A percentile compares a stretch with the other conserved stretches of the same genome.
These are phyloP conservation scores for Acrocephalus arundinaceus DNA, from an alignment of 2,113 vertebrate genomes.

Conservation along the genomic window DNA sequence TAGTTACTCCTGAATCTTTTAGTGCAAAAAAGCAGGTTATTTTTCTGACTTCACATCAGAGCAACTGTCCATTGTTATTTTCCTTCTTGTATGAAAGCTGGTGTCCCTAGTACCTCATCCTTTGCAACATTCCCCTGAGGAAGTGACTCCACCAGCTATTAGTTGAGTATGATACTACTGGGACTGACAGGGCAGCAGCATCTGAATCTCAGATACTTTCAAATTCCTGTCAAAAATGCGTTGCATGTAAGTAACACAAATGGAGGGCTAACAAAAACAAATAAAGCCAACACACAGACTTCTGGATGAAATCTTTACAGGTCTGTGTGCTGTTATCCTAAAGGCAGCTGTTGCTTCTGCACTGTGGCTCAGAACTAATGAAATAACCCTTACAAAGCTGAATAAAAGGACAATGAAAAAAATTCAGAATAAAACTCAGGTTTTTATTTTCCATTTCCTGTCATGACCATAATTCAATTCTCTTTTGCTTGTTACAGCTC, in stretches of 20 bases:
- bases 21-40: background rate
- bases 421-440: background rate
- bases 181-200: background rate
- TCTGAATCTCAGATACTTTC: background rate
- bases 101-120: background rate
- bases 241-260: background rate
- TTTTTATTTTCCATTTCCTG: background rate
- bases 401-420: background rate
- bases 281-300: background rate
- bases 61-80: background rate
- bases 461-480: background rate
- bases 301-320: background rate
- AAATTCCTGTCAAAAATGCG: background rate
- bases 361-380: background rate
- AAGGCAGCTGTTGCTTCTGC: background rate
- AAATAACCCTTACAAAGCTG: background rate
- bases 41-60: background rate
- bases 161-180: background rate
- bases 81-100: background rate
- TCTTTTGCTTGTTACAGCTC: background rate
- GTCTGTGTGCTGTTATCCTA: background rate
- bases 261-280: background rate
- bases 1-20: background rate
- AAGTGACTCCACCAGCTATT: background rate
- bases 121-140: background rate